Evolutionary conservation across 2,888 invertebrate genomes (phyloP).

Genomic region (Molorchus minor): DNA sequence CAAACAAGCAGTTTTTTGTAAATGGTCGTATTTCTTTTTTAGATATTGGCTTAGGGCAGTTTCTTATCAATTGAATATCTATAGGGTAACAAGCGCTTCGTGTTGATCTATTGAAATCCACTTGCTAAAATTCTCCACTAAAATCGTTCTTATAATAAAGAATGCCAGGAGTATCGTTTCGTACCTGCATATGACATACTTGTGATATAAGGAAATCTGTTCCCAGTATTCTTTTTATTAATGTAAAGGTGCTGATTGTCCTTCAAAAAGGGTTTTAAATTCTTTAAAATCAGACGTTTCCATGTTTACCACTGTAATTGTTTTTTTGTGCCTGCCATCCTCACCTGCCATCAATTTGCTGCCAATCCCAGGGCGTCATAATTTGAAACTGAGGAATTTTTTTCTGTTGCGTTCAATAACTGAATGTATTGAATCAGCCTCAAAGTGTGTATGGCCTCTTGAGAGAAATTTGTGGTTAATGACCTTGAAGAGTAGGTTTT

Average conservation of each 20-base stretch:
- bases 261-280: not conserved
- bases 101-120: constrained; percentile 8
- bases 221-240: not conserved
- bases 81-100: too few species aligned
- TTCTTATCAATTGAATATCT: too few species aligned
- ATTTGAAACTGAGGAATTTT: constrained; percentile 26
- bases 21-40: too few species aligned
- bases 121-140: not conserved
- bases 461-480: constrained; percentile 30
- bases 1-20: too few species aligned
- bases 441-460: constrained; percentile 31
- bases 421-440: constrained; percentile 29
- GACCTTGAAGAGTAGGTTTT: constrained; percentile 20
- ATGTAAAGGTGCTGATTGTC: not conserved
- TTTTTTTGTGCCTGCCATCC: not conserved
- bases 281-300: not conserved
- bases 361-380: constrained; percentile 36
- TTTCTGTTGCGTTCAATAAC: constrained; percentile 30
- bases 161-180: constrained; percentile 1
- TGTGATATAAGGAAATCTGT: constrained; percentile 3
- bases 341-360: constrained; percentile 19
- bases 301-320: not conserved
- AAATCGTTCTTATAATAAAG: not conserved
- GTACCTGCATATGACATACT: constrained; percentile 4
- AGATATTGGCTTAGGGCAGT: too few species aligned